phyloP scores from a whole-genome alignment of 2,888 invertebrate species.

The Nemotelus nigrinus region DNA sequence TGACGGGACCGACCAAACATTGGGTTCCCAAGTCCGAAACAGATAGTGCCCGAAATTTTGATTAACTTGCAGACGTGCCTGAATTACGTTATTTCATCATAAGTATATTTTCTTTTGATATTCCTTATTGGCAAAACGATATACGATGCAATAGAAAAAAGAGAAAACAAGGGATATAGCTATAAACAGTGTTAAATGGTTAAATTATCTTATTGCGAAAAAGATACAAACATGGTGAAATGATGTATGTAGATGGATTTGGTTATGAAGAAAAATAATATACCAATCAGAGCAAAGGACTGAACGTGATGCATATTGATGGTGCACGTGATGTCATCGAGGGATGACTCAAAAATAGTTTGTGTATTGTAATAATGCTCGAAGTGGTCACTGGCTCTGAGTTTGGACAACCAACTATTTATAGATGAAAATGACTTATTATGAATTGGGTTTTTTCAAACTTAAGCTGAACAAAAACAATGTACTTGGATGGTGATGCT shows the following conservation, averaged over 20 bases:
- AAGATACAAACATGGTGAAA: neutral
- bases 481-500: too few species aligned
- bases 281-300: constrained; percentile 10
- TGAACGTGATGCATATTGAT: neutral
- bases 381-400: too few species aligned
- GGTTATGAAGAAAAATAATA: constrained; percentile 6
- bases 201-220: neutral
- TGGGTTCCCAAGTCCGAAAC: constrained; percentile 3
- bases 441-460: too few species aligned
- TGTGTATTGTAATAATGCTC: too few species aligned
- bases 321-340: neutral
- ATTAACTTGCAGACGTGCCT: constrained; percentile 40
- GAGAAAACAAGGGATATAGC: neutral
- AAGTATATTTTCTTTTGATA: neutral
- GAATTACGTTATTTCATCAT: constrained; percentile 12
- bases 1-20: constrained; percentile 5
- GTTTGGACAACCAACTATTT: too few species aligned
- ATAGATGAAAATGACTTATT: too few species aligned
- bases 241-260: neutral
- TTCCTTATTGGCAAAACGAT: neutral
- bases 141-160: neutral
- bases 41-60: constrained; percentile 41
- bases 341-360: too few species aligned
- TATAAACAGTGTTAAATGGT: constrained; percentile 16
- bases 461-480: too few species aligned